Percentiles rank a stretch among this genome's conserved stretches.
These are phyloP conservation scores for Polyodon spathula DNA, from an alignment of 2,113 vertebrate genomes.

Conservation along the genomic window DNA sequence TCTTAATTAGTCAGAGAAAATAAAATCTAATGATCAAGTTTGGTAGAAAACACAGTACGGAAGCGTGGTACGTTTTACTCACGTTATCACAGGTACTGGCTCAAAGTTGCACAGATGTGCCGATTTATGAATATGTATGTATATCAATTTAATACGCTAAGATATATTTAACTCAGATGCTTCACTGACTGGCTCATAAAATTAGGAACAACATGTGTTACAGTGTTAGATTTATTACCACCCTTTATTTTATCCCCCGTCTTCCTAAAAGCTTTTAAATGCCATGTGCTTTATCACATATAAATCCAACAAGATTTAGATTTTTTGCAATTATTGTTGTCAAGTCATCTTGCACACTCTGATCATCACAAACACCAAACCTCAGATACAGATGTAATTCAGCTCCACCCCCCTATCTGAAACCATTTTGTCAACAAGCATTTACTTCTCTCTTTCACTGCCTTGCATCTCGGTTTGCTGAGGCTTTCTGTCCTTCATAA, in stretches of 20 bases:
- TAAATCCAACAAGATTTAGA: constrained; percentile 36
- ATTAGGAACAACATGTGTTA: constrained; percentile 88
- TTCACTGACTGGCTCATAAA: constrained; percentile 93
- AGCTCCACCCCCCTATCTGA: too few species aligned
- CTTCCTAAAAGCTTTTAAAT: constrained; percentile 56
- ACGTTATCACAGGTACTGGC: constrained; percentile 27
- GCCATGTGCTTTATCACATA: constrained; percentile 58
- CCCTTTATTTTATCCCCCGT: constrained; percentile 70
- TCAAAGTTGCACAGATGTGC: constrained; percentile 84
- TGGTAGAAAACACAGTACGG: constrained; percentile 11
- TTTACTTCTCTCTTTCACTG: too few species aligned
- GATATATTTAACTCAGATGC: constrained; percentile 89
- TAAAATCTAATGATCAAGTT: constrained; percentile 22
- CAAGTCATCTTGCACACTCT: not conserved
- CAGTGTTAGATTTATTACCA: constrained; percentile 96
- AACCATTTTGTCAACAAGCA: too few species aligned
- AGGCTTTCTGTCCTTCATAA: too few species aligned
- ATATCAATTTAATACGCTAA: constrained; percentile 86
- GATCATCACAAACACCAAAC: not conserved
- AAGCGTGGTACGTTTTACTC: not conserved
- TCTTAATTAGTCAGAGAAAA: not conserved
- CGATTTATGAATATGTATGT: constrained; percentile 98
- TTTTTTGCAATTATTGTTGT: constrained; percentile 17
- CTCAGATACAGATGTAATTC: not conserved
- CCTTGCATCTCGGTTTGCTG: too few species aligned